A percentile compares a stretch with the other conserved stretches of the same genome.
phyloP scores from a whole-genome alignment of 2,113 vertebrate genomes.

The Nymphicus hollandicus region DNA sequence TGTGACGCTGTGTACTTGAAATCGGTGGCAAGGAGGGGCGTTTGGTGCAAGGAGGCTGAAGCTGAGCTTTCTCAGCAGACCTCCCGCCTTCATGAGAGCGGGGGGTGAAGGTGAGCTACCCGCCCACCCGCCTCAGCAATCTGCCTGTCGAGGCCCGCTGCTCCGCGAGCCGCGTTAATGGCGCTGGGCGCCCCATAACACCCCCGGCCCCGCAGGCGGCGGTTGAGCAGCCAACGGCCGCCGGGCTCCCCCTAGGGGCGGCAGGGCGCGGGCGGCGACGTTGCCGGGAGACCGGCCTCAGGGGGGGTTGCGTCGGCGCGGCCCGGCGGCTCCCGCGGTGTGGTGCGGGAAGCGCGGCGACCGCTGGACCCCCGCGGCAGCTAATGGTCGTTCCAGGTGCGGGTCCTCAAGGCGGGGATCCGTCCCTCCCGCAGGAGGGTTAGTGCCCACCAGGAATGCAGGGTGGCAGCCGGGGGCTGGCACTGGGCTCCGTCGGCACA shows the following conservation, averaged over 20 bases:
- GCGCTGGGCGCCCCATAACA: background rate
- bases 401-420: background rate
- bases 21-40: background rate
- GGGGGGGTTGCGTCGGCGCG: background rate
- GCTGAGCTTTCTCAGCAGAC: background rate
- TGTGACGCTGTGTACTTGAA: background rate
- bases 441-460: fast-evolving
- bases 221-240: slow-evolving; percentile 75
- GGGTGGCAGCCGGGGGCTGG: background rate
- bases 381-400: background rate
- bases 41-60: background rate
- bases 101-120: background rate
- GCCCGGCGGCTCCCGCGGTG: background rate
- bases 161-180: background rate
- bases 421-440: background rate
- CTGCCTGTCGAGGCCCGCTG: background rate
- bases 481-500: fast-evolving
- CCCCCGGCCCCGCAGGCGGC: background rate
- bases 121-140: background rate
- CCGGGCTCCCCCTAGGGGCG: slow-evolving; percentile 92
- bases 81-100: background rate
- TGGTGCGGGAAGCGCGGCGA: background rate
- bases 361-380: background rate
- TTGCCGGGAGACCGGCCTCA: slow-evolving; percentile 83
- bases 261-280: slow-evolving; percentile 75